Percentiles rank a stretch among this genome's conserved stretches.
Evolutionary conservation across 2,797 vertebrate genomes (phyloP).

Genomic region (Jordanella pulchra): DNA sequence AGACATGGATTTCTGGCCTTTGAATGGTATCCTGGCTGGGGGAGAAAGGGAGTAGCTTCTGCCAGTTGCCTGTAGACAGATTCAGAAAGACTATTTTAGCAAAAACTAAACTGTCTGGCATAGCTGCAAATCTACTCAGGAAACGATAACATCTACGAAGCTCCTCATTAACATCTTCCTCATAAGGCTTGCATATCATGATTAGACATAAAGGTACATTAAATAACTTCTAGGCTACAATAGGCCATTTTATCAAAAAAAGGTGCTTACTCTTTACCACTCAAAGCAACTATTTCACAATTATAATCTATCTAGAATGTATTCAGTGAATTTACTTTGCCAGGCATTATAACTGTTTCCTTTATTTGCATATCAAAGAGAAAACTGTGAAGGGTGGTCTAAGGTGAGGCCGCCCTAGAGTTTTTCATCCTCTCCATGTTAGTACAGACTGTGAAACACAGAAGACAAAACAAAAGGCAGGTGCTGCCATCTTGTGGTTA

Average conservation of each 20-base stretch:
- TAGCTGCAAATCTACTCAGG: slow-evolving; percentile 39
- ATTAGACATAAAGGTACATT: slow-evolving; percentile 9
- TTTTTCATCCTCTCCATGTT: background rate
- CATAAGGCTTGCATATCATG: slow-evolving; percentile 12
- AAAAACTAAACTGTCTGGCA: slow-evolving; percentile 52
- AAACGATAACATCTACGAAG: slow-evolving; percentile 13
- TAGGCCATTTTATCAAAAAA: slow-evolving; percentile 31
- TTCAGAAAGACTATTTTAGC: slow-evolving; percentile 65
- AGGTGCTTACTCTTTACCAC: slow-evolving; percentile 14
- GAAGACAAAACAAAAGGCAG: slow-evolving; percentile 25
- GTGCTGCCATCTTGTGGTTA: slow-evolving; percentile 78
- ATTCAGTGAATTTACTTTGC: slow-evolving; percentile 43
- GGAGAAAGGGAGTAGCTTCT: slow-evolving; percentile 84
- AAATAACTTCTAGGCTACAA: background rate
- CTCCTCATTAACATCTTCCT: slow-evolving; percentile 26
- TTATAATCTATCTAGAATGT: slow-evolving; percentile 26
- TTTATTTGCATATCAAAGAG: background rate
- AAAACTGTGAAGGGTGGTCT: slow-evolving; percentile 10
- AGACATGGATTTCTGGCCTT: slow-evolving; percentile 64
- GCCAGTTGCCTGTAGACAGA: slow-evolving; percentile 73
- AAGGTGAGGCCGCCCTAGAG: slow-evolving; percentile 6
- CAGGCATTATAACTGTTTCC: slow-evolving; percentile 6
- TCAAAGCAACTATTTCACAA: slow-evolving; percentile 36
- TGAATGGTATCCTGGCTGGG: slow-evolving; percentile 77
- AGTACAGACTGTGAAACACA: background rate